Evolutionary conservation across 1,140 invertebrate species (phyloP), one percentile per base, ranked within the genome.

Genomic region (Telenomus remus): DNA sequence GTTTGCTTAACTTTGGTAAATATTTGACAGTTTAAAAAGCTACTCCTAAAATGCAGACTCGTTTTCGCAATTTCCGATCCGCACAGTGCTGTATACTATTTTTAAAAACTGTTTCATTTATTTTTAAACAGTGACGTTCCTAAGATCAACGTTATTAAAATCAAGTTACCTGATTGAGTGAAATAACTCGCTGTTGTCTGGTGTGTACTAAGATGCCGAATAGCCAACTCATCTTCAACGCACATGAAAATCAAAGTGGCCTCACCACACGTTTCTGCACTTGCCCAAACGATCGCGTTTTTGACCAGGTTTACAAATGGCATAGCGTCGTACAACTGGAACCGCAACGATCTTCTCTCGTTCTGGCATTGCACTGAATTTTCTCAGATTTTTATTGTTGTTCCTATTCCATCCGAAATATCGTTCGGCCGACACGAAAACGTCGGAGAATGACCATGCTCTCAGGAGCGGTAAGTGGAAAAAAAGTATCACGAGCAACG

Each of bases 181-280:
- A 39, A 39, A n/a, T 11, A 9, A 9, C 3, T 39, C 37, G 3
- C 9, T 9, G 3, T 39, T 1, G n/a, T 39, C 37, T n/a, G 9
- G 2, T 9, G 1, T 39, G n/a, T 39, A n/a, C 3, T 39, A 9
- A 39, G 9, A 2, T 39, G 3, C 9, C n/a, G n/a, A 39, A 4
- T 39, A 9, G 9, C n/a, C 9, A 39, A 39, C 1, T 39, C 3
- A 9, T 39, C 9, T 11, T 9, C 37, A 39, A 39, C n/a, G n/a
- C 37, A 39, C 37, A 9, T n/a, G 37, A 39, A 39, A 39, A n/a
- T 39, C 9, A 3, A n/a, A 39, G 3, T 39, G 3, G n/a, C 9
- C 9, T 84, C 61, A 80, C 80, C 82, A 85, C 16, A 70, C 42
- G 11, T 43, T 77, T 16, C 83, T 81, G 19, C 84, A 85, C 16